Percentiles rank a stretch among this genome's conserved stretches.
phyloP scores from a whole-genome alignment of 2,113 vertebrate genomes.

The Solenodon paradoxus region DNA sequence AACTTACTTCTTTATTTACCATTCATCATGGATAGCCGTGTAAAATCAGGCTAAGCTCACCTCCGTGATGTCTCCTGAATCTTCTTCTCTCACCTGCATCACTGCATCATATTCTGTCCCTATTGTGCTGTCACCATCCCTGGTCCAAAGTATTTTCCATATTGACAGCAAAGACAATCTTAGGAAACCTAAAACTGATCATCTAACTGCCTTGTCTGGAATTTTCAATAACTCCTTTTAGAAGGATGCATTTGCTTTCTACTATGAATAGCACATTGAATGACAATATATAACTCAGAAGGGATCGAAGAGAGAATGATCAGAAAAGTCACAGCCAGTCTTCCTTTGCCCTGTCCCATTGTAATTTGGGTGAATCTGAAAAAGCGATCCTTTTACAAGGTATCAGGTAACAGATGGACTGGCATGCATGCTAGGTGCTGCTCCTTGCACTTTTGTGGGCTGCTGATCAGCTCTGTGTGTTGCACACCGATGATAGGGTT shows the following conservation, averaged over 20 bases:
- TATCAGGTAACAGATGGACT: neutral
- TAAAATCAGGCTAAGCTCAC: accelerated
- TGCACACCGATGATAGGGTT: neutral
- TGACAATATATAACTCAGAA: too few species aligned
- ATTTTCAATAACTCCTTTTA: neutral
- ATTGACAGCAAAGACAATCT: neutral
- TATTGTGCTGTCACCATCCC: neutral
- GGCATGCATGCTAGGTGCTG: neutral
- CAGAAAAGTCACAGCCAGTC: accelerated
- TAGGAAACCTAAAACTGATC: neutral
- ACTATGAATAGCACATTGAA: neutral
- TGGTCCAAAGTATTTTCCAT: neutral
- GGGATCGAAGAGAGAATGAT: neutral
- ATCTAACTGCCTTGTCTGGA: neutral
- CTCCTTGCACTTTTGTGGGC: neutral
- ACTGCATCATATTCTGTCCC: accelerated
- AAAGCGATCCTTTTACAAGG: neutral
- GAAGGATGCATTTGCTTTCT: neutral
- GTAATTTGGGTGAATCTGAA: neutral
- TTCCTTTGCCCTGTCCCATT: too few species aligned
- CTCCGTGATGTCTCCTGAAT: neutral
- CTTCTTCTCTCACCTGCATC: neutral
- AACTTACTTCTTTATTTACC: neutral
- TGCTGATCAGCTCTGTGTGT: neutral
- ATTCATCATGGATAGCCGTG: neutral